Conservation (phyloP, 1,140 invertebrate genomes). For the Leptonema lineaticorne region DNA sequence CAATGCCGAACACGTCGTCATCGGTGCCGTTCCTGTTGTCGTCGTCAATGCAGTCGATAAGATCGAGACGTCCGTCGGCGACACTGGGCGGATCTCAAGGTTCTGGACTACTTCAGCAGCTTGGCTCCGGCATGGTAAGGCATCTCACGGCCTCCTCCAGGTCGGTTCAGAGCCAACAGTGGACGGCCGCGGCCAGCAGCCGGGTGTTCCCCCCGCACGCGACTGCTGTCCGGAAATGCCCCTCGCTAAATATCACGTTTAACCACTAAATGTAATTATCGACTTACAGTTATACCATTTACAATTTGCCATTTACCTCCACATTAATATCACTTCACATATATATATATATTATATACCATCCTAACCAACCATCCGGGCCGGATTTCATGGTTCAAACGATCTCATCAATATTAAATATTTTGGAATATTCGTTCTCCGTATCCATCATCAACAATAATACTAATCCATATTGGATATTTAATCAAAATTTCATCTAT, state of each 20-base stretch:
- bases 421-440: no score
- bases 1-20: constrained; percentile 84
- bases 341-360: neutral
- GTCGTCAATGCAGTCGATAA: constrained; percentile 79
- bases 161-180: constrained; percentile 63
- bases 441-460: no score
- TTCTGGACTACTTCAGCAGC: constrained; percentile 75
- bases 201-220: constrained; percentile 67
- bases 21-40: constrained; percentile 81
- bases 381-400: no score
- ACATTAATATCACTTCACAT: no score
- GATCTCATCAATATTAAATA: no score
- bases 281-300: constrained; percentile 30
- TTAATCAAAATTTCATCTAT: no score
- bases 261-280: constrained; percentile 48
- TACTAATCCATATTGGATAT: no score
- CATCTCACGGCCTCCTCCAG: constrained; percentile 67
- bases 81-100: constrained; percentile 66
- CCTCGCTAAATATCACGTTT: constrained; percentile 67
- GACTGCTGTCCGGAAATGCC: constrained; percentile 75
- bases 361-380: no score
- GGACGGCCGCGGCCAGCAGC: constrained; percentile 61
- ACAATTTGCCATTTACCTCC: no score
- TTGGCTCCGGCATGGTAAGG: constrained; percentile 86
- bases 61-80: constrained; percentile 73